Evolutionary conservation across 2,113 vertebrate genomes (phyloP).

Genomic region (Xiphorhynchus elegans): DNA sequence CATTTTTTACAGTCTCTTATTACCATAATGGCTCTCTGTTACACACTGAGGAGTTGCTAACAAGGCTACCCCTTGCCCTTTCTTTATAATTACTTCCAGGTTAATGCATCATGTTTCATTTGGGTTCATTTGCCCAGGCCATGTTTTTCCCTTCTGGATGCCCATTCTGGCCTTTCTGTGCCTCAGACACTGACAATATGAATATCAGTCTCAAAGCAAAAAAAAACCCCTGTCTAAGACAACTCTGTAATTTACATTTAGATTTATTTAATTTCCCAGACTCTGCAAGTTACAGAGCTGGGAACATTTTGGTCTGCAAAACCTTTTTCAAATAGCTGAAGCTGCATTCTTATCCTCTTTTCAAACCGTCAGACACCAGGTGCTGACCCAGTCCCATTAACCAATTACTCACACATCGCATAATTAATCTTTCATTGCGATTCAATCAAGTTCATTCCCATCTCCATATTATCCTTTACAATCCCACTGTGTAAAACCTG

Average conservation of each 20-base stretch:
- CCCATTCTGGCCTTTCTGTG: neutral
- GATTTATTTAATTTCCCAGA: slow-evolving; percentile 75
- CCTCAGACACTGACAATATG: slow-evolving; percentile 15
- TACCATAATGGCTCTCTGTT: slow-evolving; percentile 43
- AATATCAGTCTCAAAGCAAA: slow-evolving; percentile 62
- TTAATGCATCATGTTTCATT: slow-evolving; percentile 19
- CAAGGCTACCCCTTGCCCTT: slow-evolving; percentile 34
- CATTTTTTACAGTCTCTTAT: slow-evolving; percentile 14
- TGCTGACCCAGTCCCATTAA: slow-evolving; percentile 74
- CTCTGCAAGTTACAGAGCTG: slow-evolving; percentile 61
- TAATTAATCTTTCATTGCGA: slow-evolving; percentile 74
- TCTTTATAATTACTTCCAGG: slow-evolving; percentile 62
- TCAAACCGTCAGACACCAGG: slow-evolving; percentile 65
- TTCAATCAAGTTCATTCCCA: slow-evolving; percentile 57
- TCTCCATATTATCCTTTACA: slow-evolving; percentile 64
- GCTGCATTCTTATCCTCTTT: slow-evolving; percentile 67
- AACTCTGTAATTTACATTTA: slow-evolving; percentile 75
- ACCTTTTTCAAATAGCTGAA: slow-evolving; percentile 72
- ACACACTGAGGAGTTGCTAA: neutral
- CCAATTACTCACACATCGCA: slow-evolving; percentile 69
- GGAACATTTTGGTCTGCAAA: slow-evolving; percentile 71
- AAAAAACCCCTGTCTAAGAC: slow-evolving; percentile 58
- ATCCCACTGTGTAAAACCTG: slow-evolving; percentile 31
- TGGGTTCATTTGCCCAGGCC: neutral
- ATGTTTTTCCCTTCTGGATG: neutral